These are phyloP conservation scores for Coregonus ussuriensis DNA, from an alignment of 2,797 vertebrate genomes.

Conservation along the genomic window DNA sequence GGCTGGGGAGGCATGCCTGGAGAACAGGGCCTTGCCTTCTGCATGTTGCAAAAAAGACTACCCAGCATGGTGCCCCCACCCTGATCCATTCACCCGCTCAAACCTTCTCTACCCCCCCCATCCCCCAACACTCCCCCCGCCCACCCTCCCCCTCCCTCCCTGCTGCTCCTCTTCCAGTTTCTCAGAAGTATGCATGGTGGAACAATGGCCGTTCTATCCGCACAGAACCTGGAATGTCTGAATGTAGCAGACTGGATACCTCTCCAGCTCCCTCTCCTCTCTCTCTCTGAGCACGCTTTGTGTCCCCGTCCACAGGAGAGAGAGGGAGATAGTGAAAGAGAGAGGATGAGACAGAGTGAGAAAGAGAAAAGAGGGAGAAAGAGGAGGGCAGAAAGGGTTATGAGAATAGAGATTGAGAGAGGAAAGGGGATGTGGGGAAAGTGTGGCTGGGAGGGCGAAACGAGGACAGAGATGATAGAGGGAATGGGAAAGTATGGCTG, in stretches of 20 bases:
- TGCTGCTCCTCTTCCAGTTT: conserved; percentile 66
- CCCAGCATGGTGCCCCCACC: conserved; percentile 52
- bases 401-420: background rate
- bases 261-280: conserved; percentile 51
- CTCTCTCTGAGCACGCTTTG: conserved; percentile 73
- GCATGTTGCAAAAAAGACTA: conserved; percentile 49
- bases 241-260: conserved; percentile 71
- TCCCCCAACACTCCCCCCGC: background rate
- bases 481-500: too few species aligned
- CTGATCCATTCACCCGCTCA: conserved; percentile 56
- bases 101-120: conserved; percentile 26
- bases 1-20: conserved; percentile 67
- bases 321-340: conserved; percentile 24
- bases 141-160: conserved; percentile 31
- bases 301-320: conserved; percentile 46
- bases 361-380: conserved; percentile 13
- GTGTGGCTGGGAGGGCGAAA: background rate
- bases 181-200: conserved; percentile 69
- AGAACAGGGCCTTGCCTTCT: conserved; percentile 69
- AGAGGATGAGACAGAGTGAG: conserved; percentile 14
- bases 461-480: too few species aligned
- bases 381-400: background rate
- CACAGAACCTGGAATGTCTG: conserved; percentile 76
- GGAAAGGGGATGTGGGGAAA: conserved; percentile 1
- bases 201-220: conserved; percentile 76